Conservation (phyloP, 2,888 invertebrate species). For the Andrena bucephala region DNA sequence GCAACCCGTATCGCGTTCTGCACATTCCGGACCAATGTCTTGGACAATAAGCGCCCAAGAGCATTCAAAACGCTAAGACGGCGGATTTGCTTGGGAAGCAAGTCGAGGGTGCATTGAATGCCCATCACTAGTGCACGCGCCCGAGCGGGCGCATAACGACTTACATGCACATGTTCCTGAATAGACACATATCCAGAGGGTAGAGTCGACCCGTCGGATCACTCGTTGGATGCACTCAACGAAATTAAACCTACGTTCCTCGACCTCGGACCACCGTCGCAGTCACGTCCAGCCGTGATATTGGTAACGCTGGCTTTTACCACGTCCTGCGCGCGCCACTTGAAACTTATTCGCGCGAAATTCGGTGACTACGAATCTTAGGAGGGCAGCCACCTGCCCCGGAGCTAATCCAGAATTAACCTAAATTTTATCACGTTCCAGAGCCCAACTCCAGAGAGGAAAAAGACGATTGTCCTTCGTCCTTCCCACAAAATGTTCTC, state of each 20-base stretch:
- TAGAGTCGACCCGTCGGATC: constrained; percentile 70
- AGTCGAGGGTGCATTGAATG: constrained; percentile 38
- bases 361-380: constrained; percentile 33
- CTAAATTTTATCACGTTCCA: constrained; percentile 1
- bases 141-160: constrained; percentile 31
- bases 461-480: background rate
- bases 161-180: constrained; percentile 47
- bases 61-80: constrained; percentile 28
- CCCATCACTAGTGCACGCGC: constrained; percentile 35
- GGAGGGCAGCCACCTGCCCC: background rate
- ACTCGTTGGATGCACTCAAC: constrained; percentile 84
- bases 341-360: constrained; percentile 52
- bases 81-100: constrained; percentile 36
- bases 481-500: background rate
- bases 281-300: constrained; percentile 67
- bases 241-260: constrained; percentile 83
- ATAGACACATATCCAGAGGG: constrained; percentile 55
- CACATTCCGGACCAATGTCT: background rate
- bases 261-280: constrained; percentile 71
- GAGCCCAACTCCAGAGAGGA: background rate
- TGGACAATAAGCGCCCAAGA: constrained; percentile 21
- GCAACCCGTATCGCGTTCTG: background rate
- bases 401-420: background rate
- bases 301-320: constrained; percentile 66
- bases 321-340: constrained; percentile 50